These are phyloP conservation scores for Pedionomus torquatus DNA, from an alignment of 2,113 vertebrate species.

Conservation along the genomic window DNA sequence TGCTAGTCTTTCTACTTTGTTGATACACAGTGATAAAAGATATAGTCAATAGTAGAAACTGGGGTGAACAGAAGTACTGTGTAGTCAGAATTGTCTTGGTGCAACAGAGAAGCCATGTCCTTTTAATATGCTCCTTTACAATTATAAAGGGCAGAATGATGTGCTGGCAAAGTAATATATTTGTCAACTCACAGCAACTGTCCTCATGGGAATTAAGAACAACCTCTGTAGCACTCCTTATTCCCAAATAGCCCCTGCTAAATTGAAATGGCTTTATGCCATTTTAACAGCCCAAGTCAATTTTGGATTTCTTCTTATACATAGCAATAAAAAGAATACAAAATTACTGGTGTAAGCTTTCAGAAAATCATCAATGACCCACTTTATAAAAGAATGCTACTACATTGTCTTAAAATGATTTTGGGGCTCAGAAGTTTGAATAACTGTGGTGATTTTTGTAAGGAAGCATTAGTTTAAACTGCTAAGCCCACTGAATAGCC, in stretches of 20 bases:
- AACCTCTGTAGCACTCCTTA: not conserved
- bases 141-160: not conserved
- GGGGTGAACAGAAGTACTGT: not conserved
- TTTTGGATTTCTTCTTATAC: not conserved
- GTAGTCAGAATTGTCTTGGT: not conserved
- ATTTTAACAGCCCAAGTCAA: not conserved
- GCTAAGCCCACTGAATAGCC: not conserved
- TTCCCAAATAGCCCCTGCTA: not conserved
- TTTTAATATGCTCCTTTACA: not conserved
- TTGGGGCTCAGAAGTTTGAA: not conserved
- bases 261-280: not conserved
- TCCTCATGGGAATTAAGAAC: not conserved
- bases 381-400: not conserved
- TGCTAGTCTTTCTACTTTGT: not conserved
- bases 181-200: not conserved
- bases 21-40: not conserved
- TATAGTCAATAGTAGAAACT: not conserved
- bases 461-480: not conserved
- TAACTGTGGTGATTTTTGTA: not conserved
- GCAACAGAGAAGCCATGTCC: not conserved
- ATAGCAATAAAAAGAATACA: not conserved
- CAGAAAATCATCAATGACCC: constrained; percentile 1
- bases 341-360: not conserved
- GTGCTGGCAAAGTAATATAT: not conserved
- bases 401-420: constrained; percentile 7